Evolutionary conservation across 2,113 vertebrate genomes (phyloP).

Genomic region (Origma solitaria): DNA sequence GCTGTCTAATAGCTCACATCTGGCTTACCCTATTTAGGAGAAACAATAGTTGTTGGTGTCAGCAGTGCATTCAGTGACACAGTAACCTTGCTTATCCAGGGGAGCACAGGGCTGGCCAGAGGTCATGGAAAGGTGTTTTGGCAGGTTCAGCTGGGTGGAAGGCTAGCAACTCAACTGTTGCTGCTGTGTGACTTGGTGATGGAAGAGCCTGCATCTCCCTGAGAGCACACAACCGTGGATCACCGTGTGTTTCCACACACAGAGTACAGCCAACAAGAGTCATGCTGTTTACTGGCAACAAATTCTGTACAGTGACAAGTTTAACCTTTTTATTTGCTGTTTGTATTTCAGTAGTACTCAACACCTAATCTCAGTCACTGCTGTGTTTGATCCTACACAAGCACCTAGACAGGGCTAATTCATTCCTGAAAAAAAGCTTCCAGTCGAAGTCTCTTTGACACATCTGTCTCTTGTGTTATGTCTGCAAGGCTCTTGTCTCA

Average conservation of each 20-base stretch:
- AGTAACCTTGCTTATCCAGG: neutral
- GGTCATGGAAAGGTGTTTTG: neutral
- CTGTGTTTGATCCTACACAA: neutral
- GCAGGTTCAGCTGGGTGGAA: neutral
- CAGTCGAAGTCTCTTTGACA: neutral
- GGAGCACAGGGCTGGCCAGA: neutral
- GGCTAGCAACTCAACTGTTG: neutral
- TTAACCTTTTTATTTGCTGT: neutral
- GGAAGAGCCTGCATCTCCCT: neutral
- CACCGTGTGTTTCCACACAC: neutral
- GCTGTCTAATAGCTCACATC: conserved; percentile 66
- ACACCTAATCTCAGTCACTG: neutral
- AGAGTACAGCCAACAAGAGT: neutral
- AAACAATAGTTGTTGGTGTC: neutral
- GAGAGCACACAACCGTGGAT: neutral
- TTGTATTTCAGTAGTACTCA: neutral
- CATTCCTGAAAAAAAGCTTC: neutral
- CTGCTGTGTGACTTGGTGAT: neutral
- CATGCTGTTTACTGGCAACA: neutral
- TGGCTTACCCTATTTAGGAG: conserved; percentile 37
- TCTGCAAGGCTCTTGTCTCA: neutral
- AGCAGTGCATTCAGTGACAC: neutral
- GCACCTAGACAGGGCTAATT: neutral
- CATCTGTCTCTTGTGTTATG: neutral
- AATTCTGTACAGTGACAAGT: neutral